phyloP scores from a whole-genome alignment of 2,113 vertebrate genomes.

The Cercopithecus mona region DNA sequence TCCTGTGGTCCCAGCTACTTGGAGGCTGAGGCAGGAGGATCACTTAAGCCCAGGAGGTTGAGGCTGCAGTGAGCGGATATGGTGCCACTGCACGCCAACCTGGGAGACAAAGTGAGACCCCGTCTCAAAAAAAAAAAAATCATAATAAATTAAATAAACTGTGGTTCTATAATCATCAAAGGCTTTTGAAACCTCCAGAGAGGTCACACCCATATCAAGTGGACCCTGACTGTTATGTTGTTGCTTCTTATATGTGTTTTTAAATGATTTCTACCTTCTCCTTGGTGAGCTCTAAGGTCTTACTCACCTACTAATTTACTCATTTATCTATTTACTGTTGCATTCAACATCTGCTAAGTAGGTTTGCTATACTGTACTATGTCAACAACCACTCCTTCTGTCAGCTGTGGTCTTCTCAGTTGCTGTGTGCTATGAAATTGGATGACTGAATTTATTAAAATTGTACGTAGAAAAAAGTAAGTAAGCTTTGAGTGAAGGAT shows the following conservation, averaged over 20 bases:
- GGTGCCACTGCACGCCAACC: no score
- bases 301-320: neutral
- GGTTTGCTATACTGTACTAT: neutral
- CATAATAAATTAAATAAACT: neutral
- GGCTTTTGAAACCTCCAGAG: neutral
- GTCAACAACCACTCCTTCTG: neutral
- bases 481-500: slow-evolving; percentile 5
- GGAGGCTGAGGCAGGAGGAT: no score
- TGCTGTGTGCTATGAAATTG: neutral
- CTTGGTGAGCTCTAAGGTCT: neutral
- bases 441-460: slow-evolving; percentile 32
- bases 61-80: no score
- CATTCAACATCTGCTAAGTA: neutral
- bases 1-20: no score
- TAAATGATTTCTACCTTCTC: neutral
- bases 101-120: no score
- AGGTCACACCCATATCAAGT: neutral
- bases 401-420: neutral
- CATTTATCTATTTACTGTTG: slow-evolving; percentile 12
- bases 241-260: slow-evolving; percentile 1
- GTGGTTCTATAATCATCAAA: neutral
- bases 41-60: no score
- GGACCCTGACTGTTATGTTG: neutral
- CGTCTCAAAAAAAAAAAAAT: no score
- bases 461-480: neutral